These are phyloP conservation scores for Tachypleus tridentatus DNA, from an alignment of 1,140 invertebrate genomes.

Conservation along the genomic window DNA sequence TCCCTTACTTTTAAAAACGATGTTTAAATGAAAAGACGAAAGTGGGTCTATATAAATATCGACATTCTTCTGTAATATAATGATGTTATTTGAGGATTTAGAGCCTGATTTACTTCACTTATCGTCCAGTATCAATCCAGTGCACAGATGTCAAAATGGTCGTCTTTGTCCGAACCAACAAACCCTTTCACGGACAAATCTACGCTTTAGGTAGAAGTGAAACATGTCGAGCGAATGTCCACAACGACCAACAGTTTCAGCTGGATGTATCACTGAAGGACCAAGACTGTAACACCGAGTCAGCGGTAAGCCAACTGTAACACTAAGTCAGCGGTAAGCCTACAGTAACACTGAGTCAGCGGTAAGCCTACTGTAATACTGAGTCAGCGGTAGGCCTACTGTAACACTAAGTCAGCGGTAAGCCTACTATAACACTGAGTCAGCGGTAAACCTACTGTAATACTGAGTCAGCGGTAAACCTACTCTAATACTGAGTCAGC, in stretches of 20 bases:
- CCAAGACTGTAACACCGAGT: constrained; percentile 80
- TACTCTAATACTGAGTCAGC: too few relatives aligned
- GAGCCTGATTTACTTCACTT: background rate
- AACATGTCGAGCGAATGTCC: constrained; percentile 86
- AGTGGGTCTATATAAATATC: too few relatives aligned
- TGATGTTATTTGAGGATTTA: background rate
- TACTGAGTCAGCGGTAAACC: too few relatives aligned
- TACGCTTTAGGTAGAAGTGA: constrained; percentile 84
- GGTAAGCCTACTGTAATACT: too few relatives aligned
- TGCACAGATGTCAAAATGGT: constrained; percentile 90
- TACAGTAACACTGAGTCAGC: background rate
- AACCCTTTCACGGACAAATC: constrained; percentile 85
- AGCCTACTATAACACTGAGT: background rate
- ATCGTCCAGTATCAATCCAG: constrained; percentile 64
- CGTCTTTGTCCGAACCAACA: constrained; percentile 80
- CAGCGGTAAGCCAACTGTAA: constrained; percentile 27
- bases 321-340: background rate
- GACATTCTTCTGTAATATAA: too few relatives aligned
- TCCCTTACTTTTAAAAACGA: too few relatives aligned
- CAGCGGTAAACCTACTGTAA: too few relatives aligned
- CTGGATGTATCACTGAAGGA: constrained; percentile 83
- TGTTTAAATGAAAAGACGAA: too few relatives aligned
- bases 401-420: background rate
- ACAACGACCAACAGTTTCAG: constrained; percentile 80
- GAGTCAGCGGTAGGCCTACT: background rate